Conservation (phyloP, 1,140 invertebrate genomes). For the Dendrolimus kikuchii region DNA sequence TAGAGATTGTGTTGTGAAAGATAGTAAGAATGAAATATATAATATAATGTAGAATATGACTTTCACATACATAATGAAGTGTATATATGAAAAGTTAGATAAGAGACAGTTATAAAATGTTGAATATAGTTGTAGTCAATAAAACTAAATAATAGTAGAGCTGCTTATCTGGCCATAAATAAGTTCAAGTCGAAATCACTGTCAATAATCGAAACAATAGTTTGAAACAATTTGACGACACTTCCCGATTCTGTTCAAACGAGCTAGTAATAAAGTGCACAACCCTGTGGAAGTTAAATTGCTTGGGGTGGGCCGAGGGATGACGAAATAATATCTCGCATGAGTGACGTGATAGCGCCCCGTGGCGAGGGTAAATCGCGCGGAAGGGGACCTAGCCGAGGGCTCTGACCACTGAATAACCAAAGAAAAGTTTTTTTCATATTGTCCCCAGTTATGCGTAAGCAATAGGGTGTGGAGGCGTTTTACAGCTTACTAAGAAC, state of each 20-base stretch:
- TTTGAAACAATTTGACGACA: slow-evolving; percentile 4
- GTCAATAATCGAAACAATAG: background rate
- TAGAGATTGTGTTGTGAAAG: no score
- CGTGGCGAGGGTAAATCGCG: slow-evolving; percentile 28
- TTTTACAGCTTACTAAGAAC: no score
- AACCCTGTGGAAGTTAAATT: slow-evolving; percentile 35
- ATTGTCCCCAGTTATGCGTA: slow-evolving; percentile 4
- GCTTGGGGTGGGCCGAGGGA: slow-evolving; percentile 19
- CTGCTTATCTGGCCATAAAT: no score
- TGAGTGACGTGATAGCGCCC: slow-evolving; percentile 32
- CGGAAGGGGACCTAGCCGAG: slow-evolving; percentile 22
- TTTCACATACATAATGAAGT: no score
- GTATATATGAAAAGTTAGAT: no score
- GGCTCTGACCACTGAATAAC: slow-evolving; percentile 4
- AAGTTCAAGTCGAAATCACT: no score
- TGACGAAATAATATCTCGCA: slow-evolving; percentile 39
- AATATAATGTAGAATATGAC: no score
- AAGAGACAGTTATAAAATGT: no score
- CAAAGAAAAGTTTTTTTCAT: slow-evolving; percentile 3
- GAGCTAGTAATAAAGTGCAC: slow-evolving; percentile 38
- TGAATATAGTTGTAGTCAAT: no score
- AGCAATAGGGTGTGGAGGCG: no score
- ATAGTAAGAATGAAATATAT: no score
- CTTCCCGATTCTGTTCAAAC: slow-evolving; percentile 11
- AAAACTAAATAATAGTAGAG: no score